These are phyloP conservation scores for Ophion ellenae DNA, from an alignment of 2,888 invertebrate genomes.

Conservation along the genomic window DNA sequence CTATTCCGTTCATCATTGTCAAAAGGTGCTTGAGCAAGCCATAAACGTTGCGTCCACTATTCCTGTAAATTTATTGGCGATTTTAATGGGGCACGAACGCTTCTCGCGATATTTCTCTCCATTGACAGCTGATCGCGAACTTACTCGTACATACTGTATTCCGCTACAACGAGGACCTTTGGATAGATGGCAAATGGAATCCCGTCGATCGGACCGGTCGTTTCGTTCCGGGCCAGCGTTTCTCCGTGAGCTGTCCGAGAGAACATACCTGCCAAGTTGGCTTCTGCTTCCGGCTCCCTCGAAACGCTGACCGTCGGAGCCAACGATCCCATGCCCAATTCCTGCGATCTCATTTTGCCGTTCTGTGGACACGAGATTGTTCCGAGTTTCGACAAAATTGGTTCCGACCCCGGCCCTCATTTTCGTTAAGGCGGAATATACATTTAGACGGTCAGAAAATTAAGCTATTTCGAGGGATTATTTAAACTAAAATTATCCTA, in stretches of 20 bases:
- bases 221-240: background rate
- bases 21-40: constrained; percentile 45
- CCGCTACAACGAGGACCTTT: constrained; percentile 60
- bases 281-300: too few relatives aligned
- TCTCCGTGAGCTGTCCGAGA: background rate
- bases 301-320: background rate
- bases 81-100: background rate
- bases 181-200: constrained; percentile 52
- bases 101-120: background rate
- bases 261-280: too few relatives aligned
- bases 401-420: too few relatives aligned
- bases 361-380: constrained; percentile 39
- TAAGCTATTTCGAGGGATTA: too few relatives aligned
- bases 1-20: constrained; percentile 52
- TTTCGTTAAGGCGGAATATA: too few relatives aligned
- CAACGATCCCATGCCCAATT: background rate
- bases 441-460: too few relatives aligned
- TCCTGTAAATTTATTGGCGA: background rate
- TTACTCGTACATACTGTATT: constrained; percentile 40
- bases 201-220: background rate
- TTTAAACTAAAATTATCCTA: too few relatives aligned
- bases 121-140: background rate
- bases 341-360: constrained; percentile 24
- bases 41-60: constrained; percentile 6
- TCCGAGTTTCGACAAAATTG: background rate